A percentile compares a stretch with the other conserved stretches of the same genome.
These are phyloP conservation scores for Calyptomena viridis DNA, from an alignment of 2,113 vertebrate species.

Conservation along the genomic window DNA sequence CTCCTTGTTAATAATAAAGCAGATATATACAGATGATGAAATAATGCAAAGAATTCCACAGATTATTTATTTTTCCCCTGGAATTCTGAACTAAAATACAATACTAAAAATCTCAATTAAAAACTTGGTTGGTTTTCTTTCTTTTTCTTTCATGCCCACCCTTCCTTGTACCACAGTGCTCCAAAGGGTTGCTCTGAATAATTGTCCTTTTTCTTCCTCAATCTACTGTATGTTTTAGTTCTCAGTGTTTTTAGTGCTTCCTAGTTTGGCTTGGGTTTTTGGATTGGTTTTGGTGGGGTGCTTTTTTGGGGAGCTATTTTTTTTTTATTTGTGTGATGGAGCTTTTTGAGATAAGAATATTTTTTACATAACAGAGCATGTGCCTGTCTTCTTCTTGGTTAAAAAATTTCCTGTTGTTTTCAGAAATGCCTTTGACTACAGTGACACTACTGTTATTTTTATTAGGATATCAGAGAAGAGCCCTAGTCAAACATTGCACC, in stretches of 20 bases:
- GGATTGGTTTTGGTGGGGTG: neutral
- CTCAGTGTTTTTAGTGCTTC: neutral
- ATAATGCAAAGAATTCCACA: neutral
- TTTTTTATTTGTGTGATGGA: neutral
- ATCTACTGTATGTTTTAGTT: neutral
- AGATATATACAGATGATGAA: neutral
- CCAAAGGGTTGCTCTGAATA: neutral
- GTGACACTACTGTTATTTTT: neutral
- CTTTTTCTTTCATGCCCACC: neutral
- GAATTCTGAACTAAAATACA: neutral
- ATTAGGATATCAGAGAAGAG: neutral
- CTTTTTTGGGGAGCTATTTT: neutral
- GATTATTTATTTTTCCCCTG: neutral
- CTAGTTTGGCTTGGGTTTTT: neutral
- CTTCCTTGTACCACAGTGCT: fast-evolving
- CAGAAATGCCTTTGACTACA: neutral
- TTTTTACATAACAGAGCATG: neutral
- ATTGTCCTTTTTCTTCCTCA: neutral
- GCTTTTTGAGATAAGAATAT: neutral
- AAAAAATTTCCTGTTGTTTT: neutral
- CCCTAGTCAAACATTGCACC: neutral
- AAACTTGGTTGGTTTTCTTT: neutral
- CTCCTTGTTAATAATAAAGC: neutral
- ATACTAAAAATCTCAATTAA: neutral
- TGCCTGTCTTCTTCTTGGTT: neutral